phyloP scores from a whole-genome alignment of 2,113 vertebrate genomes.

The Puntigrus tetrazona region DNA sequence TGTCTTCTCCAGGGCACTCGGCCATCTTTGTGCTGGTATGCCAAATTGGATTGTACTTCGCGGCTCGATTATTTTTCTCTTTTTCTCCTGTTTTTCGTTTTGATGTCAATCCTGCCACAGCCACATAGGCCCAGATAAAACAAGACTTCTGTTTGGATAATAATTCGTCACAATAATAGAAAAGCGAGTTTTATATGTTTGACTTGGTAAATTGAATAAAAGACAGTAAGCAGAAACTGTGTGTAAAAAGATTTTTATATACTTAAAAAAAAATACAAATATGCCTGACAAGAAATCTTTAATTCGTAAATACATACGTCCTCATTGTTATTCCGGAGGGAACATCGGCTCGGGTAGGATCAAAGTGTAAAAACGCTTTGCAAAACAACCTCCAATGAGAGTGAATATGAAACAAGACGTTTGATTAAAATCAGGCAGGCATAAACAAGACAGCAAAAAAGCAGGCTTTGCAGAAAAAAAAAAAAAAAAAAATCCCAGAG shows the following conservation, averaged over 20 bases:
- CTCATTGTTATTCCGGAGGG: constrained; percentile 12
- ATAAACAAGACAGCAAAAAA: constrained; percentile 36
- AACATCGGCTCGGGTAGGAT: constrained; percentile 28
- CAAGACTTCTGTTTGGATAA: constrained; percentile 42
- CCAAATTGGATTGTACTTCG: constrained; percentile 54
- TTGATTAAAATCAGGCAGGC: constrained; percentile 50
- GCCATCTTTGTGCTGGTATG: constrained; percentile 43
- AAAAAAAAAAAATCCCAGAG: not conserved
- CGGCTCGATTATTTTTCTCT: constrained; percentile 37
- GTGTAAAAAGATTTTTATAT: constrained; percentile 24
- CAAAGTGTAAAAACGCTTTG: constrained; percentile 46
- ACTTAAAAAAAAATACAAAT: constrained; percentile 25
- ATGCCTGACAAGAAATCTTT: constrained; percentile 22
- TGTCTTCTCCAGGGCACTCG: constrained; percentile 48
- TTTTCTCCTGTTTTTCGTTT: constrained; percentile 29
- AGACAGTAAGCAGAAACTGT: constrained; percentile 19
- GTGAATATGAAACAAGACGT: constrained; percentile 51
- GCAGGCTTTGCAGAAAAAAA: constrained; percentile 22
- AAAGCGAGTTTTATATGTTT: constrained; percentile 29
- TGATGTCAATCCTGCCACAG: constrained; percentile 28
- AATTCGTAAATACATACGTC: constrained; percentile 20
- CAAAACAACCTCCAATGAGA: constrained; percentile 25
- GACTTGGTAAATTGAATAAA: constrained; percentile 47
- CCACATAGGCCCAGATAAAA: constrained; percentile 40
- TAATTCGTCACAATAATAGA: constrained; percentile 49